These are phyloP conservation scores for Chaetorhynchus papuensis DNA, from an alignment of 2,113 vertebrate species.

Conservation along the genomic window DNA sequence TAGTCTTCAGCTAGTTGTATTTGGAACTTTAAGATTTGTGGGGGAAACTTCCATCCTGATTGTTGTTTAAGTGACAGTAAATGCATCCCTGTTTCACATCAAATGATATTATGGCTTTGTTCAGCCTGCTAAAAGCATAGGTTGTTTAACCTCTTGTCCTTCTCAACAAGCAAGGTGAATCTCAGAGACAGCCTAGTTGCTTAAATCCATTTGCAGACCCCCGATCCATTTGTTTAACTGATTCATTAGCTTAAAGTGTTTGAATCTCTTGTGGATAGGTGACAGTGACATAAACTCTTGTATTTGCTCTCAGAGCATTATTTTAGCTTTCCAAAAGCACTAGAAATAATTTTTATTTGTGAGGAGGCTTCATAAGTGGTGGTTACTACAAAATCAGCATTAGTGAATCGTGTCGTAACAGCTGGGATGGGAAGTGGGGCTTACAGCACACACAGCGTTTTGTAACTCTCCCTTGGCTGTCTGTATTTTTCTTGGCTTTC, in stretches of 20 bases:
- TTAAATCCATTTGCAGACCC: neutral
- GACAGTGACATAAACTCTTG: neutral
- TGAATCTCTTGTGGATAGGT: neutral
- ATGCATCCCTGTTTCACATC: neutral
- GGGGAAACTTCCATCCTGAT: neutral
- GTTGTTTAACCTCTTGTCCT: neutral
- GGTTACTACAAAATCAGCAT: neutral
- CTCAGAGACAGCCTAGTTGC: neutral
- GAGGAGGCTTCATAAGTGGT: neutral
- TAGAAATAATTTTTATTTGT: neutral
- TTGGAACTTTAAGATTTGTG: neutral
- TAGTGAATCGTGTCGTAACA: neutral
- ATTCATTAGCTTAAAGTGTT: neutral
- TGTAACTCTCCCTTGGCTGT: neutral
- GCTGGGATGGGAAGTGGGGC: neutral
- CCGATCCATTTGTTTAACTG: neutral
- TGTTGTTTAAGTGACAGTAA: neutral
- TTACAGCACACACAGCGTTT: neutral
- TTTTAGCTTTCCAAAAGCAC: neutral
- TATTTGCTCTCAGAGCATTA: neutral
- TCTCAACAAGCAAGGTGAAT: neutral
- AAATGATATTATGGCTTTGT: neutral
- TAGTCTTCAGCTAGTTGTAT: accelerated
- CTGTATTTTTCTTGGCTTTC: neutral
- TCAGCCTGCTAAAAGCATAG: neutral